Evolutionary conservation across 2,797 vertebrate genomes (phyloP).

Genomic region (Cynodonichthys magdalenae): DNA sequence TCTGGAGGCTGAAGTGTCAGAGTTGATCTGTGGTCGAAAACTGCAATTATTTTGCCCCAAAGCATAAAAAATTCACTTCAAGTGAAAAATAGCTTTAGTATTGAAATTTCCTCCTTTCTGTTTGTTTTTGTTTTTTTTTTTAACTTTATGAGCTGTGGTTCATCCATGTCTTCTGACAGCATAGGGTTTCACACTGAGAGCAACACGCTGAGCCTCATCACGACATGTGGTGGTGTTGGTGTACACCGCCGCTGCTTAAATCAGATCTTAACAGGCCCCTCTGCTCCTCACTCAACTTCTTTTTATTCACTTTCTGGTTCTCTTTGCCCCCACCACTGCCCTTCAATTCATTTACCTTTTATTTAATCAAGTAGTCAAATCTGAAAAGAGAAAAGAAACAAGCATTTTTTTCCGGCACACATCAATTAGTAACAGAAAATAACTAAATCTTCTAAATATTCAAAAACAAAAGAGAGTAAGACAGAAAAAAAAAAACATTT

Average conservation of each 20-base stretch:
- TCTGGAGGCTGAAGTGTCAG: constrained; percentile 11
- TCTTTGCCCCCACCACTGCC: background rate
- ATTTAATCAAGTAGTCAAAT: constrained; percentile 43
- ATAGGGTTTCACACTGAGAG: constrained; percentile 49
- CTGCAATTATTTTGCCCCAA: constrained; percentile 20
- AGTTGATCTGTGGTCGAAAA: constrained; percentile 19
- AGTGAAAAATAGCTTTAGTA: constrained; percentile 5
- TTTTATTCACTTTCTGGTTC: constrained; percentile 4
- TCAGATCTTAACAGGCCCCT: constrained; percentile 17
- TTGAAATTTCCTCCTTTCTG: constrained; percentile 12
- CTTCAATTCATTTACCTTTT: constrained; percentile 31
- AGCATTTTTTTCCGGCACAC: constrained; percentile 6
- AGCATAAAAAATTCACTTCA: background rate
- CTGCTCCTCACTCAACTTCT: constrained; percentile 13
- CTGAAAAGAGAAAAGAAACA: constrained; percentile 3
- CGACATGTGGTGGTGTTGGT: constrained; percentile 43
- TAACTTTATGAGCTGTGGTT: constrained; percentile 16
- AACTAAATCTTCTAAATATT: background rate
- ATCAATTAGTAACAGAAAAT: constrained; percentile 17
- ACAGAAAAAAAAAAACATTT: background rate
- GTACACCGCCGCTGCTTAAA: constrained; percentile 36
- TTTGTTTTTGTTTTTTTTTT: constrained; percentile 18
- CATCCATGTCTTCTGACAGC: constrained; percentile 27
- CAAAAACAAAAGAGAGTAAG: constrained; percentile 9
- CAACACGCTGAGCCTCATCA: constrained; percentile 60